Evolutionary conservation across 64 coral and sea anemone genomes (phyloP).

Genomic region (Hydrozoanthus tunicans): DNA sequence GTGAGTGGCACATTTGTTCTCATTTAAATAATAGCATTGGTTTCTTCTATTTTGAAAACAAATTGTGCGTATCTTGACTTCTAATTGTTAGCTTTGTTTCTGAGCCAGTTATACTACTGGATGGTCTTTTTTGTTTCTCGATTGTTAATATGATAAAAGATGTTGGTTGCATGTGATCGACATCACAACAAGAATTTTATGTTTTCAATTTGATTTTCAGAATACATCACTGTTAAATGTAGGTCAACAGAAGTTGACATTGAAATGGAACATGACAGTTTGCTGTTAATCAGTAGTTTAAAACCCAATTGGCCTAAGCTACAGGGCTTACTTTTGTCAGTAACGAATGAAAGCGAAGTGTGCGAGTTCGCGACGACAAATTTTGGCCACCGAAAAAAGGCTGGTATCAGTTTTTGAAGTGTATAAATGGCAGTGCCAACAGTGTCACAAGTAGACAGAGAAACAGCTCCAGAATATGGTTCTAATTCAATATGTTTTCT

Average conservation of each 20-base stretch:
- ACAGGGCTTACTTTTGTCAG: not conserved
- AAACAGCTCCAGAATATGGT: not conserved
- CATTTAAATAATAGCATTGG: no score
- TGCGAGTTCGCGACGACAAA: no score
- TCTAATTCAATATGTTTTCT: no score
- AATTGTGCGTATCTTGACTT: slow-evolving; percentile 4
- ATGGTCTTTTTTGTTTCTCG: not conserved
- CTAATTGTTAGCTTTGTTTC: not conserved
- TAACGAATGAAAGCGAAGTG: not conserved
- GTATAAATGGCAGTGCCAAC: no score
- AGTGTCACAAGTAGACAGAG: not conserved
- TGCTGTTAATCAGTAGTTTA: not conserved
- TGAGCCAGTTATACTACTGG: slow-evolving; percentile 1
- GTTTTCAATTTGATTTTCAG: slow-evolving; percentile 1
- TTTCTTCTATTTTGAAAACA: not conserved
- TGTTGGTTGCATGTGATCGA: not conserved
- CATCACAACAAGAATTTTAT: not conserved
- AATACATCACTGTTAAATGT: not conserved
- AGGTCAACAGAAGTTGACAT: slow-evolving; percentile 10
- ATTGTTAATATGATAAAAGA: not conserved
- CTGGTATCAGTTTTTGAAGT: no score
- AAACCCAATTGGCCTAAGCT: not conserved
- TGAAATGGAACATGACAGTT: not conserved
- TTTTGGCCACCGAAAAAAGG: no score
- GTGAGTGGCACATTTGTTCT: not conserved